Conservation (phyloP, 2,888 invertebrate genomes). For the Agrotis clavis region DNA sequence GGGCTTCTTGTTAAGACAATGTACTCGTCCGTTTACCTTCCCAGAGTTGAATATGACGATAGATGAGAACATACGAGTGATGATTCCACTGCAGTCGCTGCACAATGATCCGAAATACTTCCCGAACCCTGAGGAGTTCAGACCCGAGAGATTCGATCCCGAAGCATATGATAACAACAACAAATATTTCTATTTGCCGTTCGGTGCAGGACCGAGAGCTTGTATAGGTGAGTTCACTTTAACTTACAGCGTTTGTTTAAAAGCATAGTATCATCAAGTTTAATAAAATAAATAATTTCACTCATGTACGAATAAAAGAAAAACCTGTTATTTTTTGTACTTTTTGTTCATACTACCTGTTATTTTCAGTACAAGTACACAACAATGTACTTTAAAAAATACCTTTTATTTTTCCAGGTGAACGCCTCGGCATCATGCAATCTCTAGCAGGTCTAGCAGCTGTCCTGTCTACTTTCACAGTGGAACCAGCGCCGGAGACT, state of each 20-base stretch:
- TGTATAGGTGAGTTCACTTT: slow-evolving; percentile 33
- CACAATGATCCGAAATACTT: slow-evolving; percentile 53
- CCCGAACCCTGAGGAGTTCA: slow-evolving; percentile 51
- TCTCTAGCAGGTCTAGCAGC: slow-evolving; percentile 69
- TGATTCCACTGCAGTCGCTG: slow-evolving; percentile 58
- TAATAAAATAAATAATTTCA: too few relatives aligned
- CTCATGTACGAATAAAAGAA: too few relatives aligned
- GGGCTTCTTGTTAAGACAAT: slow-evolving; percentile 66
- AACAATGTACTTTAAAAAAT: too few relatives aligned
- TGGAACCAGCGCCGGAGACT: slow-evolving; percentile 57
- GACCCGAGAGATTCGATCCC: too few relatives aligned
- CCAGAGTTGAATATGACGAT: slow-evolving; percentile 58
- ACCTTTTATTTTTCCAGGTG: slow-evolving; percentile 51
- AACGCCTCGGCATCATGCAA: slow-evolving; percentile 67
- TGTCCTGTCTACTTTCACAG: slow-evolving; percentile 61
- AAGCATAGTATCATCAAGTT: too few relatives aligned
- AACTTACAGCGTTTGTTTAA: too few relatives aligned
- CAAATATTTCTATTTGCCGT: too few relatives aligned
- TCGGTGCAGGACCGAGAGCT: too few relatives aligned
- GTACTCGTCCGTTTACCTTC: slow-evolving; percentile 60
- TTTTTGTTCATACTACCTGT: background rate
- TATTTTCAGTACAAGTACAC: background rate
- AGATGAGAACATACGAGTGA: slow-evolving; percentile 33
- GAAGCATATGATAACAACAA: too few relatives aligned
- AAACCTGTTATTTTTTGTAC: too few relatives aligned